phyloP scores from a whole-genome alignment of 2,113 vertebrate species.

The Sterna hirundo region DNA sequence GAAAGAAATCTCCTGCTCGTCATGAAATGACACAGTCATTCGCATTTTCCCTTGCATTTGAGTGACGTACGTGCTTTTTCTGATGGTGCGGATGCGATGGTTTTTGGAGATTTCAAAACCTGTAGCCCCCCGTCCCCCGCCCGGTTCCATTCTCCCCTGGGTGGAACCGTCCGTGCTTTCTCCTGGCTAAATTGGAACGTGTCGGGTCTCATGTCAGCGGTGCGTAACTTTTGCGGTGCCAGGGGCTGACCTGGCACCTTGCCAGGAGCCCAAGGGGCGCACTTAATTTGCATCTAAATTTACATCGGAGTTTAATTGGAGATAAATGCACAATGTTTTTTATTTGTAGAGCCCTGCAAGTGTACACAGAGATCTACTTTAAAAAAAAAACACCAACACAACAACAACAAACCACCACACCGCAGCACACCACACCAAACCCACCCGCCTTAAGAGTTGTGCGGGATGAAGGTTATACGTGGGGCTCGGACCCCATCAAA shows the following conservation, averaged over 20 bases:
- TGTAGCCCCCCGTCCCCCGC: background rate
- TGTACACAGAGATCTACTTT: background rate
- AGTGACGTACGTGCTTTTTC: background rate
- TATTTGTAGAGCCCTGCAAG: slow-evolving; percentile 53
- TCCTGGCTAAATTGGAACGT: background rate
- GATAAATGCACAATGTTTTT: slow-evolving; percentile 50
- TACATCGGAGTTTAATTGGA: slow-evolving; percentile 58
- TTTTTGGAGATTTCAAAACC: background rate
- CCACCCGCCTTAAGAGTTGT: background rate
- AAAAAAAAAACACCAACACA: background rate
- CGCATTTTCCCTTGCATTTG: background rate
- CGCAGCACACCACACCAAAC: background rate
- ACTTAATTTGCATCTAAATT: slow-evolving; percentile 64
- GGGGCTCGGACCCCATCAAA: accelerated
- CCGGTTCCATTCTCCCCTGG: accelerated
- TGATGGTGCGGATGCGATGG: accelerated
- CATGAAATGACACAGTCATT: background rate
- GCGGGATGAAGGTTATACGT: background rate
- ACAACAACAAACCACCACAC: background rate
- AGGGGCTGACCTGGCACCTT: background rate
- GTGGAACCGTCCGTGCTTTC: background rate
- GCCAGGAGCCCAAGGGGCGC: slow-evolving; percentile 42
- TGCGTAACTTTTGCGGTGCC: background rate
- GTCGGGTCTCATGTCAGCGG: background rate
- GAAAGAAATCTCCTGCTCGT: slow-evolving; percentile 13